Base-by-base conservation (phyloP, 2,113 vertebrate species). In the Strix aluco region DNA sequence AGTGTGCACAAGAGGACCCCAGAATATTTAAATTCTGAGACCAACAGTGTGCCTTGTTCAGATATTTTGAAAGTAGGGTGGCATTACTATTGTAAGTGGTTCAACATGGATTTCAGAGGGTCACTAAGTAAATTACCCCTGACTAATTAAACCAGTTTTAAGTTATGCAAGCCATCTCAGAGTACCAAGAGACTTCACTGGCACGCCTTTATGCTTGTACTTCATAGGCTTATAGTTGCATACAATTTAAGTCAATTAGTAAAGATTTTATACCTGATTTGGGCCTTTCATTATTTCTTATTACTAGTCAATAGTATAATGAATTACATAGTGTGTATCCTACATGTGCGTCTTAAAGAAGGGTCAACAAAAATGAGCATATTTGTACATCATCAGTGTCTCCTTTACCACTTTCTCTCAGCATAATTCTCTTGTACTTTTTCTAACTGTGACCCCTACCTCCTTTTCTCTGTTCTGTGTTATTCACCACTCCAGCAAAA, bases 91-190 rank as follows among this genome's bases (percentile, higher is more conserved):
- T 52, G 13, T 38, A 72, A 57, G 52, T 96, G 70, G 54, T 49
- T 95, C 57, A 73, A 32, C 27, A 7, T 42, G 73, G 58, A 82
- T 92, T 92, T 96, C 74, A 82, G 66, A 93, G 74, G 83, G 91
- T 92, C 93, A 88, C 52, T 82, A 57, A 61, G 40, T 81, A 92
- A 96, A 91, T 94, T 95, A 77, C 11, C 8, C 29, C 49, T 47
- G 84, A 81, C 80, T 95, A 97, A 95, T 95, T 91, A 92, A 97
- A 96, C 86, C 54, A 94, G 69, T 96, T 94, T 92, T 65, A 81
- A 58, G 42, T 96, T 97, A 91, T 47, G 78, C 89, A 95, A 95
- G 83, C 70, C 49, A 42, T 91, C 62, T 54, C 49, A n/a, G 69
- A 90, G n/a, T 61, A 57, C 26, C 1, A 2, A 69, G 65, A 94